These are phyloP conservation scores for Phlogophora meticulosa DNA, from an alignment of 2,888 invertebrate genomes.

Conservation along the genomic window DNA sequence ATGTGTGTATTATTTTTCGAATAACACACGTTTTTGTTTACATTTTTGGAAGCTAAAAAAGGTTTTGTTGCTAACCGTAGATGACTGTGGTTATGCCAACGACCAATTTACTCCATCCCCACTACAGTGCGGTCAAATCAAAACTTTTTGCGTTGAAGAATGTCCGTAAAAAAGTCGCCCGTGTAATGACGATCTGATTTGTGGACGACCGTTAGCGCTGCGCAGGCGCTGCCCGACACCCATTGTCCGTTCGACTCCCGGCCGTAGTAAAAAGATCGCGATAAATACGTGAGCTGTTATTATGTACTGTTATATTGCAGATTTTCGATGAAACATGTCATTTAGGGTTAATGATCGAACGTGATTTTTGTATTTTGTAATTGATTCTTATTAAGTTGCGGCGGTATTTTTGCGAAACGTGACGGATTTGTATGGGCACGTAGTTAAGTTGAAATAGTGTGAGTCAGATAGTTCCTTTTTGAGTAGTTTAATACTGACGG, in stretches of 20 bases:
- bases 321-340: conserved; percentile 63
- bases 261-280: conserved; percentile 70
- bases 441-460: neutral
- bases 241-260: conserved; percentile 78
- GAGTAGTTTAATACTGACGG: neutral
- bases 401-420: conserved; percentile 20
- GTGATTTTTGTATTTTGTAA: conserved; percentile 57
- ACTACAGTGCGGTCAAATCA: conserved; percentile 74
- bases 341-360: conserved; percentile 61
- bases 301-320: conserved; percentile 54
- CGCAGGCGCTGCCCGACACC: conserved; percentile 69
- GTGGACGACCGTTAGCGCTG: conserved; percentile 78
- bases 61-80: neutral
- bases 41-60: no score
- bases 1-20: no score
- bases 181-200: conserved; percentile 83
- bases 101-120: conserved; percentile 45
- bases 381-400: conserved; percentile 40
- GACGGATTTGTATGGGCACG: conserved; percentile 32
- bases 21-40: no score
- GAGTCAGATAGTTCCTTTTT: neutral
- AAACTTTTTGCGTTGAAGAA: conserved; percentile 79
- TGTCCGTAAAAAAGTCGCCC: conserved; percentile 77
- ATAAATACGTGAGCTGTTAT: conserved; percentile 75
- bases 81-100: neutral